A percentile compares a stretch with the other conserved stretches of the same genome.
These are phyloP conservation scores for Percopsis omiscomaycus DNA, from an alignment of 2,797 vertebrate genomes.

Conservation along the genomic window DNA sequence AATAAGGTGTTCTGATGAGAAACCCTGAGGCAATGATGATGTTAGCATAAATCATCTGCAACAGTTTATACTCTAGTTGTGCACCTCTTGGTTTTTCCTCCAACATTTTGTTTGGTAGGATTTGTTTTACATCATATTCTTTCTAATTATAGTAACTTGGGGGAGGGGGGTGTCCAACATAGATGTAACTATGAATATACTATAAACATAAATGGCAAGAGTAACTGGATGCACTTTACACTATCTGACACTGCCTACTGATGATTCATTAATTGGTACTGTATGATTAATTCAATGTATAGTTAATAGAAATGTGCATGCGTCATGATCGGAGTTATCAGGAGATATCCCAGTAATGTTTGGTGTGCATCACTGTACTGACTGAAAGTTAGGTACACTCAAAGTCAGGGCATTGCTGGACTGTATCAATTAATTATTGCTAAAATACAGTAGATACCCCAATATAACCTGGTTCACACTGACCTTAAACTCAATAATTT, in stretches of 20 bases:
- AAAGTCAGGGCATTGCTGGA: constrained; percentile 26
- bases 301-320: constrained; percentile 34
- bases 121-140: no score
- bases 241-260: no score
- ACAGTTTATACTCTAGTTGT: no score
- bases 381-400: constrained; percentile 9
- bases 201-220: no score
- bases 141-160: no score
- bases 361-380: neutral
- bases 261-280: constrained; percentile 8
- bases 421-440: constrained; percentile 60
- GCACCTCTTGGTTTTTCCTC: no score
- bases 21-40: neutral
- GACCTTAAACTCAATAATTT: no score
- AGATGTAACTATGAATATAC: no score
- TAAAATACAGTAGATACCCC: constrained; percentile 26
- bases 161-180: no score
- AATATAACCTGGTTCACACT: constrained; percentile 9
- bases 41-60: neutral
- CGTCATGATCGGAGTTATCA: constrained; percentile 15
- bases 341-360: constrained; percentile 23
- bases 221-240: no score
- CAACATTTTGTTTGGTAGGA: no score
- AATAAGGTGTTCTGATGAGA: neutral
- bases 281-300: constrained; percentile 28